Percentiles rank a stretch among this genome's conserved stretches.
Evolutionary conservation across 2,888 invertebrate genomes (phyloP).

Genomic region (Antitype chi): DNA sequence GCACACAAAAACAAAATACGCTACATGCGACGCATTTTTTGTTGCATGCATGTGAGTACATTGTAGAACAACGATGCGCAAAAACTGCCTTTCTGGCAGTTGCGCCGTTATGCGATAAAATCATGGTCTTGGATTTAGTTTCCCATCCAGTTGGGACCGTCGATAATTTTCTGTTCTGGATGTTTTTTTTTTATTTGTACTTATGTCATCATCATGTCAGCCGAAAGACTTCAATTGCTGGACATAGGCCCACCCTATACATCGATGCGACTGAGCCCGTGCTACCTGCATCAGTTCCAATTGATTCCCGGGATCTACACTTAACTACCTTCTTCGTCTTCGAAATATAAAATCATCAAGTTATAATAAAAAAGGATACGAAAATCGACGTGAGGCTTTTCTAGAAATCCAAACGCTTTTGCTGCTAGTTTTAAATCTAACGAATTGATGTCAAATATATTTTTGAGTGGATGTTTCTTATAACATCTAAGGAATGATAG

Average conservation of each 20-base stretch:
- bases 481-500: slow-evolving; percentile 98
- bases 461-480: slow-evolving; percentile 97
- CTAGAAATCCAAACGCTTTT: slow-evolving; percentile 97
- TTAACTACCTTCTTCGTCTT: background rate
- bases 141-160: background rate
- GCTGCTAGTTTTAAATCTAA: slow-evolving; percentile 97
- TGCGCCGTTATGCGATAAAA: background rate
- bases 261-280: no score
- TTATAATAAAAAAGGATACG: slow-evolving; percentile 91
- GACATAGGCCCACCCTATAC: no score
- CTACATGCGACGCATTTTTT: background rate
- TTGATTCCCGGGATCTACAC: no score
- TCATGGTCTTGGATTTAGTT: background rate
- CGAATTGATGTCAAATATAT: slow-evolving; percentile 97
- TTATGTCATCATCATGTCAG: background rate
- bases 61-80: no score
- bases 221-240: background rate
- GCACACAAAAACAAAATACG: no score
- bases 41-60: no score
- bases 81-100: background rate
- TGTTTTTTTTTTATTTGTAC: no score
- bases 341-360: background rate
- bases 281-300: background rate
- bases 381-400: slow-evolving; percentile 98
- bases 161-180: no score